phyloP scores from a whole-genome alignment of 2,113 vertebrate species.

The Bubo bubo region DNA sequence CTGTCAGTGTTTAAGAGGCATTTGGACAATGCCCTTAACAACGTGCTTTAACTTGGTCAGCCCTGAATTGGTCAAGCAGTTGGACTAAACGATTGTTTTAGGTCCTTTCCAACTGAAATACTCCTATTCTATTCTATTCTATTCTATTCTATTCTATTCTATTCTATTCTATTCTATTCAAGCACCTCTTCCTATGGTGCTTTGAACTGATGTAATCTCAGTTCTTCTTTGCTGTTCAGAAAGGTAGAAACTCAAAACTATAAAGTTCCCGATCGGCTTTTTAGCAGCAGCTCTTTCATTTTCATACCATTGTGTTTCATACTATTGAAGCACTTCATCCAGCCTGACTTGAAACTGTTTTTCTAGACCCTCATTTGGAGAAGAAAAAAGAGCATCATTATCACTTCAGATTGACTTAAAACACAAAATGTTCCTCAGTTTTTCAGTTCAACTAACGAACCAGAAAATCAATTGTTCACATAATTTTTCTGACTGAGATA shows the following conservation, averaged over 20 bases:
- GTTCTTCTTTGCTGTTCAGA: background rate
- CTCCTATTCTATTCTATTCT: no score
- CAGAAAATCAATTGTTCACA: background rate
- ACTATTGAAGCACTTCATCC: background rate
- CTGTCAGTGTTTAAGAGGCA: background rate
- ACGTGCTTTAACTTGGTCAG: background rate
- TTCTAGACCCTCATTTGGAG: background rate
- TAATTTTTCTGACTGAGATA: background rate
- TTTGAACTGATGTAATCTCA: background rate
- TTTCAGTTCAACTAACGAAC: background rate
- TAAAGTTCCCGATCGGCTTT: background rate
- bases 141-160: background rate
- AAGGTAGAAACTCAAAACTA: no score
- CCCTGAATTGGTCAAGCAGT: background rate
- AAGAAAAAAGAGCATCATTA: background rate
- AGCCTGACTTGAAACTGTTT: background rate
- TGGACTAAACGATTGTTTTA: background rate
- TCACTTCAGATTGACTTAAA: background rate
- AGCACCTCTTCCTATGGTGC: accelerated
- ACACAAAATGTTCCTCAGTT: background rate
- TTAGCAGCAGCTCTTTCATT: background rate
- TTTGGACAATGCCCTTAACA: background rate
- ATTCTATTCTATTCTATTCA: background rate
- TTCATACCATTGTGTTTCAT: background rate
- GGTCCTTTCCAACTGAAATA: background rate